A percentile compares a stretch with the other conserved stretches of the same genome.
Evolutionary conservation across 2,113 vertebrate species (phyloP).

Genomic region (Coreoperca whiteheadi): DNA sequence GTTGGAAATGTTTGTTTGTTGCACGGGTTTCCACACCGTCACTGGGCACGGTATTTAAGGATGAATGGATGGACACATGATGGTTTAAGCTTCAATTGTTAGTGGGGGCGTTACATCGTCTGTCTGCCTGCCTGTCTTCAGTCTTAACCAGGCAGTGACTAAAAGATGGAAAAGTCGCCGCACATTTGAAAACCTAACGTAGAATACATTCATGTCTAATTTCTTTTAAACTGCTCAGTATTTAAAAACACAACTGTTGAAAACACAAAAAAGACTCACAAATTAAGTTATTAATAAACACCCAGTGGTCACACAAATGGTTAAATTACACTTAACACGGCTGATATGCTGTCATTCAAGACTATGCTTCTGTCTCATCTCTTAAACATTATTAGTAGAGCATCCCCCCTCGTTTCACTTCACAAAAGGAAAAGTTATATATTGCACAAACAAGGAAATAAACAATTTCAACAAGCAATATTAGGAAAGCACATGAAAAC

Average conservation of each 20-base stretch:
- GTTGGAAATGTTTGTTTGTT: slow-evolving; percentile 6
- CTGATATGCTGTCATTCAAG: slow-evolving; percentile 42
- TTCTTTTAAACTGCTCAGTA: slow-evolving; percentile 45
- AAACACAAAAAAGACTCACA: slow-evolving; percentile 45
- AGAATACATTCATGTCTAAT: slow-evolving; percentile 64
- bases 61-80: slow-evolving; percentile 10
- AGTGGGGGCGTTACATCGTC: background rate
- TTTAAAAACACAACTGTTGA: slow-evolving; percentile 38
- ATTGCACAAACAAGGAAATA: slow-evolving; percentile 71
- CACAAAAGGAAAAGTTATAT: slow-evolving; percentile 51
- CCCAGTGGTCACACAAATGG: slow-evolving; percentile 77
- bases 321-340: slow-evolving; percentile 57
- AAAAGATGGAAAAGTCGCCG: slow-evolving; percentile 3
- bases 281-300: slow-evolving; percentile 63
- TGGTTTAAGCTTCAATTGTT: slow-evolving; percentile 6
- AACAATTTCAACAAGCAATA: slow-evolving; percentile 41
- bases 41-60: slow-evolving; percentile 13
- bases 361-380: slow-evolving; percentile 24
- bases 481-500: slow-evolving; percentile 36
- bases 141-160: slow-evolving; percentile 50
- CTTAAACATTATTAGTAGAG: slow-evolving; percentile 35
- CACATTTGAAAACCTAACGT: slow-evolving; percentile 23
- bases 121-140: background rate
- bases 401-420: slow-evolving; percentile 51
- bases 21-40: slow-evolving; percentile 6